A percentile compares a stretch with the other conserved stretches of the same genome.
phyloP scores from a whole-genome alignment of 2,888 invertebrate genomes.

The Archaeoteleia sp. region DNA sequence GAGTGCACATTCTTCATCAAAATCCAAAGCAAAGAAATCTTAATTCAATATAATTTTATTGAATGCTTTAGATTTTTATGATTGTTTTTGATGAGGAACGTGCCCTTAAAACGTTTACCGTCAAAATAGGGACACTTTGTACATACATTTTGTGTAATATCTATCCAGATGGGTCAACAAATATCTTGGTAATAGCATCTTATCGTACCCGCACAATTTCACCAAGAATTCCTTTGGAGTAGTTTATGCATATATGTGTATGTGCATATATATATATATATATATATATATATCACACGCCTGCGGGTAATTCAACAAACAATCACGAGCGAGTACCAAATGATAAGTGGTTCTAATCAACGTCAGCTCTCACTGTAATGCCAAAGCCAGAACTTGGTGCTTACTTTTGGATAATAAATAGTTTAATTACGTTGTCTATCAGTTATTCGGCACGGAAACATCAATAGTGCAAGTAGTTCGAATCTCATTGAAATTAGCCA shows the following conservation, averaged over 20 bases:
- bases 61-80: too few relatives aligned
- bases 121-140: too few relatives aligned
- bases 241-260: not conserved
- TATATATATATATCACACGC: not conserved
- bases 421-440: conserved; percentile 62
- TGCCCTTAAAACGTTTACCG: too few relatives aligned
- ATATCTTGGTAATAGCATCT: not conserved
- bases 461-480: conserved; percentile 6
- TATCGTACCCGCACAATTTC: not conserved
- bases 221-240: not conserved
- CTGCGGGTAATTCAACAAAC: not conserved
- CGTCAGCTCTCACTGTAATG: conserved; percentile 31
- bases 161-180: not conserved
- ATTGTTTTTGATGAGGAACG: too few relatives aligned
- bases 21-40: too few relatives aligned
- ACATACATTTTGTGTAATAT: not conserved
- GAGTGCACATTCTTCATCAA: too few relatives aligned
- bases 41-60: too few relatives aligned
- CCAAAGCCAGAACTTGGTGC: conserved; percentile 17
- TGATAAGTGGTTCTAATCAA: conserved; percentile 53
- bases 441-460: conserved; percentile 12
- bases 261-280: not conserved
- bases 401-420: conserved; percentile 59
- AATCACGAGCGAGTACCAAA: conserved; percentile 29
- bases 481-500: not conserved